Percentiles rank a stretch among this genome's conserved stretches.
These are phyloP conservation scores for Cephonodes hylas DNA, from an alignment of 2,888 invertebrate species.

Conservation along the genomic window DNA sequence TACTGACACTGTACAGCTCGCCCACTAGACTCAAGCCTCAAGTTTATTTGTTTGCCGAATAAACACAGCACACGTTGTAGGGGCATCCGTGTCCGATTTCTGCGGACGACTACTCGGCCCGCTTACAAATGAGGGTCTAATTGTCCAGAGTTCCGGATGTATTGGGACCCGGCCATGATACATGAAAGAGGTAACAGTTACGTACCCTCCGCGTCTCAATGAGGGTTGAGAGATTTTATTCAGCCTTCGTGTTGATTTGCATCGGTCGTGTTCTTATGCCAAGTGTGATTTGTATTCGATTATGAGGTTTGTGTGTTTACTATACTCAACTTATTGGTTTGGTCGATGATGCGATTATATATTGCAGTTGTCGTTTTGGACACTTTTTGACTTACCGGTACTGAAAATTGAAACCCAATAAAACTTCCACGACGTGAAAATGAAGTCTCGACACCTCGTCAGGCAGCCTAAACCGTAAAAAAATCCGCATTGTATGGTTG, in stretches of 20 bases:
- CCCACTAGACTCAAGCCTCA: neutral
- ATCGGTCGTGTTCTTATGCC: neutral
- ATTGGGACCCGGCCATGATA: constrained; percentile 14
- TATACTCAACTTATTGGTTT: too few relatives aligned
- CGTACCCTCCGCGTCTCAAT: constrained; percentile 16
- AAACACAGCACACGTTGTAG: constrained; percentile 34
- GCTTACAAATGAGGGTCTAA: constrained; percentile 51
- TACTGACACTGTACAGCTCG: constrained; percentile 13
- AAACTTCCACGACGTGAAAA: too few relatives aligned
- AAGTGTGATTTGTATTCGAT: neutral
- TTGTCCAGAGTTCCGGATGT: constrained; percentile 27
- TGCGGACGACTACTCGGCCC: constrained; percentile 27
- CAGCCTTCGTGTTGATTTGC: neutral
- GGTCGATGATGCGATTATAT: neutral
- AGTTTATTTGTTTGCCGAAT: constrained; percentile 37
- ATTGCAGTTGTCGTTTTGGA: too few relatives aligned
- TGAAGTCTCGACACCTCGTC: too few relatives aligned
- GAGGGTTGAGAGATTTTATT: neutral
- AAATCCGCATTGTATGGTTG: too few relatives aligned
- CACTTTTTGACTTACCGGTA: too few relatives aligned
- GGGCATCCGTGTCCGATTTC: constrained; percentile 26
- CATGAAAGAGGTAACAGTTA: constrained; percentile 15
- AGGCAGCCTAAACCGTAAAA: too few relatives aligned
- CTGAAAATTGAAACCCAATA: too few relatives aligned
- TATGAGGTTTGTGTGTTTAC: neutral